Percentiles rank a stretch among this genome's conserved stretches.
Evolutionary conservation across 2,888 invertebrate species (phyloP).

Genomic region (Andricus quercusramuli): DNA sequence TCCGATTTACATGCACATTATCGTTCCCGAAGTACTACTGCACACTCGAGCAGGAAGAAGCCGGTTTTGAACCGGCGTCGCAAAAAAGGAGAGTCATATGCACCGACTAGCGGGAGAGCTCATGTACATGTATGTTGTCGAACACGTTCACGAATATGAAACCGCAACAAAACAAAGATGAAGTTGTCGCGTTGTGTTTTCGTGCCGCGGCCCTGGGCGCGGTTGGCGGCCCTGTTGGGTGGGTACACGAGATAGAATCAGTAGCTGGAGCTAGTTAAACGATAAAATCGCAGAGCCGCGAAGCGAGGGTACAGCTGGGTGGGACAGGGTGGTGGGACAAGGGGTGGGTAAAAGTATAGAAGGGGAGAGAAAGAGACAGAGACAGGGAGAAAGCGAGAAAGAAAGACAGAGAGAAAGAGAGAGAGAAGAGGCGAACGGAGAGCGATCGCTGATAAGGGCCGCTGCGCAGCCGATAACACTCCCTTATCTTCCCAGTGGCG

Average conservation of each 20-base stretch:
- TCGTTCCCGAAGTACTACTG: not conserved
- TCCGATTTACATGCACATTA: conserved; percentile 23
- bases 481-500: conserved; percentile 78
- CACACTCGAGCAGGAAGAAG: conserved; percentile 7
- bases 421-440: conserved; percentile 76
- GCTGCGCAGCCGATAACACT: conserved; percentile 77
- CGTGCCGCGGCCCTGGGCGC: conserved; percentile 59
- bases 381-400: conserved; percentile 50
- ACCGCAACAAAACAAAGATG: conserved; percentile 42
- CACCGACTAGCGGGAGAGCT: not conserved
- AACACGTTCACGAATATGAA: conserved; percentile 30
- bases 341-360: conserved; percentile 64
- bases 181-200: conserved; percentile 58
- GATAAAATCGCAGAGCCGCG: conserved; percentile 79
- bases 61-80: not conserved
- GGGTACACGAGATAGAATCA: conserved; percentile 79
- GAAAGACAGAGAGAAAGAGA: conserved; percentile 60
- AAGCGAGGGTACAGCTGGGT: conserved; percentile 65
- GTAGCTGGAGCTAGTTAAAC: conserved; percentile 82
- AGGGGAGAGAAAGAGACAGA: conserved; percentile 59
- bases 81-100: not conserved
- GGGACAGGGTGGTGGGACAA: conserved; percentile 56
- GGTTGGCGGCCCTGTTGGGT: conserved; percentile 70
- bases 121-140: conserved; percentile 11
- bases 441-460: conserved; percentile 79